Conservation (phyloP, 2,797 vertebrate species). For the Aulostomus chinensis region DNA sequence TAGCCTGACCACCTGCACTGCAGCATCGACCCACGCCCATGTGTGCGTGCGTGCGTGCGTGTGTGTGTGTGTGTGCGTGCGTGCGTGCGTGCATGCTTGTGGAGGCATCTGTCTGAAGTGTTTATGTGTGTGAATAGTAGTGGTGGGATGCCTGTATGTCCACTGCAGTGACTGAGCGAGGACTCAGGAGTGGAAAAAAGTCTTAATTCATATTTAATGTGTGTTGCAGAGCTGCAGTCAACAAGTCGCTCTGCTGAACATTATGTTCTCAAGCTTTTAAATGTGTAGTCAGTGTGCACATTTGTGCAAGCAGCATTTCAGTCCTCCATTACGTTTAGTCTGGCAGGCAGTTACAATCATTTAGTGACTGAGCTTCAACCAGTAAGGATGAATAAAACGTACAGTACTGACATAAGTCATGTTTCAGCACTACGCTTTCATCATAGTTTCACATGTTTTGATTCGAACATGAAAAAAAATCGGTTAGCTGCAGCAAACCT, state of each 20-base stretch:
- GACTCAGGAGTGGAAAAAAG: conserved; percentile 18
- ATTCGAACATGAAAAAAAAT: too few relatives aligned
- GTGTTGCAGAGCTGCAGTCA: conserved; percentile 48
- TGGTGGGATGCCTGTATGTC: conserved; percentile 2
- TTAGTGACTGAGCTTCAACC: too few relatives aligned
- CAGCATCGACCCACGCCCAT: conserved; percentile 58
- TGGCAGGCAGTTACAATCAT: too few relatives aligned
- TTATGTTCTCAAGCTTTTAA: conserved; percentile 31
- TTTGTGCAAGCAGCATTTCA: background rate
- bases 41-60: conserved; percentile 15
- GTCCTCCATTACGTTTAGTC: background rate
- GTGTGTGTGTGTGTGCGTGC: conserved; percentile 9
- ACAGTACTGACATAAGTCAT: too few relatives aligned
- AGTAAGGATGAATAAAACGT: too few relatives aligned
- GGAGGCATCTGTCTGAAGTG: conserved; percentile 4
- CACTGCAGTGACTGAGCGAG: conserved; percentile 10
- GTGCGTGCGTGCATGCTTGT: background rate
- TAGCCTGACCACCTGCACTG: conserved; percentile 67
- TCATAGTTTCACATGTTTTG: too few relatives aligned
- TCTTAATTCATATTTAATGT: conserved; percentile 75
- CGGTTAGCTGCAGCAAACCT: too few relatives aligned
- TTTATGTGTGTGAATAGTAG: conserved; percentile 4
- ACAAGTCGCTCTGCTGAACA: conserved; percentile 36
- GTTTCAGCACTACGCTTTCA: too few relatives aligned
- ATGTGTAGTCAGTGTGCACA: conserved; percentile 8